Evolutionary conservation across 2,888 invertebrate species (phyloP).

Genomic region (Sialis lutaria): DNA sequence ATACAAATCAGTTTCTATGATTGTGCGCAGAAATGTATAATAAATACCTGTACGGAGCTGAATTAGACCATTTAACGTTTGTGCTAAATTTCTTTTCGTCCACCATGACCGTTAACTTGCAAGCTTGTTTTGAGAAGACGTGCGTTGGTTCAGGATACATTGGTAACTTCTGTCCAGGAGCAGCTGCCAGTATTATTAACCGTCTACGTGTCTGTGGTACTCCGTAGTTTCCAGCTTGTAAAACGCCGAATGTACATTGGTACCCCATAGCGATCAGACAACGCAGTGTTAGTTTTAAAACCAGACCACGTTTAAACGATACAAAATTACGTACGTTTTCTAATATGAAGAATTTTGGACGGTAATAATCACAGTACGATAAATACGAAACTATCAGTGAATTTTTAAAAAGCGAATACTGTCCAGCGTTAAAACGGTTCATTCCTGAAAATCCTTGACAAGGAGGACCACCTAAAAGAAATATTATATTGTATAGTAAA

Average conservation of each 20-base stretch:
- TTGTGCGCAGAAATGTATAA: conserved; percentile 37
- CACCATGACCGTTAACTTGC: conserved; percentile 40
- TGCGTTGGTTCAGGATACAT: conserved; percentile 63
- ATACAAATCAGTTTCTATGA: too few relatives aligned
- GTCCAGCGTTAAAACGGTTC: conserved; percentile 72
- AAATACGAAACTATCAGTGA: conserved; percentile 67
- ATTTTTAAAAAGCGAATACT: conserved; percentile 74
- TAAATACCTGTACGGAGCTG: conserved; percentile 46
- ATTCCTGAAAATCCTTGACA: conserved; percentile 83
- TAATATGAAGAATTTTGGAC: conserved; percentile 65
- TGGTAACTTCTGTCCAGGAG: conserved; percentile 59
- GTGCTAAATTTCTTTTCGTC: conserved; percentile 28
- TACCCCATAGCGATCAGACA: conserved; percentile 71
- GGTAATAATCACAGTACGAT: conserved; percentile 71
- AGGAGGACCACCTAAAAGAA: conserved; percentile 58
- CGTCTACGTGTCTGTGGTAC: conserved; percentile 66
- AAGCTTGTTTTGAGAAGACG: conserved; percentile 53
- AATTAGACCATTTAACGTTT: conserved; percentile 39
- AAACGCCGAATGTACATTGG: conserved; percentile 70
- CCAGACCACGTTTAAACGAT: conserved; percentile 63
- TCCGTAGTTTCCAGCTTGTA: conserved; percentile 76
- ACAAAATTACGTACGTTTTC: conserved; percentile 81
- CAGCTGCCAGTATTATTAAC: conserved; percentile 63
- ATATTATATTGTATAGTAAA: background rate
- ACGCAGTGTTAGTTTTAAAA: conserved; percentile 58